Evolutionary conservation across 2,113 vertebrate genomes (phyloP).

Genomic region (Gulo gulo): DNA sequence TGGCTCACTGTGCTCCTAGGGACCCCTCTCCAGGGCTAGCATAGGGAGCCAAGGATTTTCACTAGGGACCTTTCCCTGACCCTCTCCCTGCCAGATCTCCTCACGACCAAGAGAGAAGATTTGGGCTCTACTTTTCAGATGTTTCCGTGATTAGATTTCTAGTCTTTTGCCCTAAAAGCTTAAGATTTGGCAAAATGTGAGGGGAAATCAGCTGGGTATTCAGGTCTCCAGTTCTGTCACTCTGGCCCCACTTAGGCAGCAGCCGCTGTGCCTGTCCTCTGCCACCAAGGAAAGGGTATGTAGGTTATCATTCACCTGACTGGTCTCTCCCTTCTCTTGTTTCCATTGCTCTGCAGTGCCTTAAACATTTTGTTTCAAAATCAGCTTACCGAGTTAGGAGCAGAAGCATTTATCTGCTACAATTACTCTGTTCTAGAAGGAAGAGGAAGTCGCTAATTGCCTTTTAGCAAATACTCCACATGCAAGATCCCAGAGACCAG

Average conservation of each 20-base stretch:
- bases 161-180: background rate
- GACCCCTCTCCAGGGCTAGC: background rate
- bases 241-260: background rate
- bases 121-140: background rate
- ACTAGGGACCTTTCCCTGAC: background rate
- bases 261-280: background rate
- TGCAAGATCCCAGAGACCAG: constrained; percentile 36
- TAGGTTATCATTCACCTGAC: background rate
- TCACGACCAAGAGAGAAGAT: background rate
- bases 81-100: background rate
- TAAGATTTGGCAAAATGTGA: background rate
- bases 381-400: background rate
- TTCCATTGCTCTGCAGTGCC: background rate
- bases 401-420: background rate
- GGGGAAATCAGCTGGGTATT: background rate
- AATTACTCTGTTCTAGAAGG: background rate
- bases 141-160: background rate
- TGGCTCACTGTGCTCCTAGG: background rate
- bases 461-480: background rate
- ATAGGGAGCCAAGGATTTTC: background rate
- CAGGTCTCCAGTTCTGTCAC: background rate
- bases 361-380: background rate
- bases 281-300: background rate
- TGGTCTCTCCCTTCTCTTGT: background rate
- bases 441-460: constrained; percentile 17